These are phyloP conservation scores for Adoxophyes honmai DNA, from an alignment of 1,140 invertebrate genomes.

Conservation along the genomic window DNA sequence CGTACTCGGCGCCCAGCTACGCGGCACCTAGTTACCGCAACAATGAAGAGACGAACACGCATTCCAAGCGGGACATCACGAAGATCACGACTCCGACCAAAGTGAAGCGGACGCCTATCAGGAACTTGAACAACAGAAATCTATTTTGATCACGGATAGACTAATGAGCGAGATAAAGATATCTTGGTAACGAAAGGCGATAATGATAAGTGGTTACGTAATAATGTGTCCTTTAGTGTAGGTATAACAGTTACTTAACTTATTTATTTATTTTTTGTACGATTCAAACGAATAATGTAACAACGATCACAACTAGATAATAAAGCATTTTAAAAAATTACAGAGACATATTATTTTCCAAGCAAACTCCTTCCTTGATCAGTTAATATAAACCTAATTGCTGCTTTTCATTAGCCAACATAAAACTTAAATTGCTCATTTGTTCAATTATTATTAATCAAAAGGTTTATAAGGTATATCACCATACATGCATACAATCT, in stretches of 20 bases:
- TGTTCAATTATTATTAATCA: too few species aligned
- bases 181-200: neutral
- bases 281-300: conserved; percentile 1
- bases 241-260: neutral
- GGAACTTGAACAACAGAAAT: neutral
- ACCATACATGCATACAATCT: too few species aligned
- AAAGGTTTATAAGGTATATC: too few species aligned
- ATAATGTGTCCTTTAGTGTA: neutral
- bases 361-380: too few species aligned
- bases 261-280: conserved; percentile 15
- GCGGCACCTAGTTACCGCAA: conserved; percentile 22
- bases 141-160: conserved; percentile 2
- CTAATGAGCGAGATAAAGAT: neutral
- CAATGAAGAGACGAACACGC: conserved; percentile 41
- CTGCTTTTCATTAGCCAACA: too few species aligned
- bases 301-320: conserved; percentile 28
- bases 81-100: conserved; percentile 26
- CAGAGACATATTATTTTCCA: neutral
- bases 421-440: too few species aligned
- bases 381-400: too few species aligned
- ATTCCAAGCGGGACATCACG: conserved; percentile 48
- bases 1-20: conserved; percentile 31
- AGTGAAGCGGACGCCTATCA: conserved; percentile 12
- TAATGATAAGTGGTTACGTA: neutral
- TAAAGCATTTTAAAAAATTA: conserved; percentile 22